phyloP scores from a whole-genome alignment of 2,113 vertebrate genomes.

The Hystrix brachyura region DNA sequence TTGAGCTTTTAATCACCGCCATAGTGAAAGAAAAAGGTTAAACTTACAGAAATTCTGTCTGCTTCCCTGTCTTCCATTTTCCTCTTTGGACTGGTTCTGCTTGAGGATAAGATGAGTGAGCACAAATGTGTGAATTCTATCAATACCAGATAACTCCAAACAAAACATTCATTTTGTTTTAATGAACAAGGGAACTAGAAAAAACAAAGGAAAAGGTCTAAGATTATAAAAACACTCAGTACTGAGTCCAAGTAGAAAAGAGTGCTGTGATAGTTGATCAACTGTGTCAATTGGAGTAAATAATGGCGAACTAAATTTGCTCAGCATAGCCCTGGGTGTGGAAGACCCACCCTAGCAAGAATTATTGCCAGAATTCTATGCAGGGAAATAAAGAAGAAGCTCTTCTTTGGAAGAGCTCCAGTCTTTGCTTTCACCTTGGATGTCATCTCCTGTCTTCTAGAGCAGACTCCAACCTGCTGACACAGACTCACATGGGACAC shows the following conservation, averaged over 20 bases:
- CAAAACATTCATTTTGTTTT: neutral
- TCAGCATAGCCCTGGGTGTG: too few species aligned
- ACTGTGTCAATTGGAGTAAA: too few species aligned
- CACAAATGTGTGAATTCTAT: neutral
- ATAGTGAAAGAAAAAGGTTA: neutral
- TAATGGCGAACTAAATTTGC: too few species aligned
- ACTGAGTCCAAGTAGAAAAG: neutral
- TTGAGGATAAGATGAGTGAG: neutral
- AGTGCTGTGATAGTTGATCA: neutral
- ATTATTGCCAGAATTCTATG: too few species aligned
- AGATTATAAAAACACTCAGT: neutral
- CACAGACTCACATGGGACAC: too few species aligned
- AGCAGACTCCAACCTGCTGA: too few species aligned
- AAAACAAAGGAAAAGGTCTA: neutral
- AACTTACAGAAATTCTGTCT: neutral
- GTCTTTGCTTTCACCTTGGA: too few species aligned
- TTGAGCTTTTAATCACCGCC: neutral
- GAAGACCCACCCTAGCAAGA: too few species aligned
- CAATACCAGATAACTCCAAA: neutral
- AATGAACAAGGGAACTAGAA: fast-evolving
- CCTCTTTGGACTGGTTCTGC: too few species aligned
- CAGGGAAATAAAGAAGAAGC: too few species aligned
- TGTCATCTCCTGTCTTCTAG: too few species aligned
- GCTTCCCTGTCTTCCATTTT: neutral
- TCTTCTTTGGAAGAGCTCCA: too few species aligned